A percentile compares a stretch with the other conserved stretches of the same genome.
These are phyloP conservation scores for Geotria australis DNA, from an alignment of 2,797 vertebrate species.

Conservation along the genomic window DNA sequence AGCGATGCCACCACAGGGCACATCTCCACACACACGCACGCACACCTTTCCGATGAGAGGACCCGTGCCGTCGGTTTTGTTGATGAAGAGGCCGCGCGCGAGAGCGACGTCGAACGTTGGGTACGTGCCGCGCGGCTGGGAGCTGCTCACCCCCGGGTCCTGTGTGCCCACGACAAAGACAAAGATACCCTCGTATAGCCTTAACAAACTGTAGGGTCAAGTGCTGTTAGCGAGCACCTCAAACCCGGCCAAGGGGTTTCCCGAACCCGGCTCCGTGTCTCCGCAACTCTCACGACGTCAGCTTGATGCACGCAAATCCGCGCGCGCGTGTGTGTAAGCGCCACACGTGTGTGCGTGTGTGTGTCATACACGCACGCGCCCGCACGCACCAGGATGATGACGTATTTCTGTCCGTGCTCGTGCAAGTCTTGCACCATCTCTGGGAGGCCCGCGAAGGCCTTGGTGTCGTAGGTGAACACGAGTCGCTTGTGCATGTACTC, in stretches of 20 bases:
- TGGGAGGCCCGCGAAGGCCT: constrained; percentile 24
- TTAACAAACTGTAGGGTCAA: too few relatives aligned
- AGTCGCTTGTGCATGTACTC: constrained; percentile 43
- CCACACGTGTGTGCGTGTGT: too few relatives aligned
- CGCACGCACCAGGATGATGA: constrained; percentile 37
- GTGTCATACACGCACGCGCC: too few relatives aligned
- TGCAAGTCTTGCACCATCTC: constrained; percentile 42
- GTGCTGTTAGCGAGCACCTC: too few relatives aligned
- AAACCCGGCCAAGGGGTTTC: too few relatives aligned
- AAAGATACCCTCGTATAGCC: too few relatives aligned
- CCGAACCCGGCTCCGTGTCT: too few relatives aligned
- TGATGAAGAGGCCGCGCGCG: constrained; percentile 34
- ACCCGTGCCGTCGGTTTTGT: constrained; percentile 17
- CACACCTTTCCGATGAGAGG: constrained; percentile 24
- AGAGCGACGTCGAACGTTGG: constrained; percentile 43
- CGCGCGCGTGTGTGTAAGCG: too few relatives aligned
- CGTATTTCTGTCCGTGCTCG: constrained; percentile 30
- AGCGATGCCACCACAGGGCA: too few relatives aligned
- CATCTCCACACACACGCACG: too few relatives aligned
- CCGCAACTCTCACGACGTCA: too few relatives aligned
- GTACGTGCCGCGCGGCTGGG: constrained; percentile 23
- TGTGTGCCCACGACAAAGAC: constrained; percentile 8
- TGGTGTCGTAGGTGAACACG: constrained; percentile 31
- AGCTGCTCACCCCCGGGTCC: constrained; percentile 53
- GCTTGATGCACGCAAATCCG: too few relatives aligned